phyloP scores from a whole-genome alignment of 2,888 invertebrate genomes.

The Oxytorus armatus region DNA sequence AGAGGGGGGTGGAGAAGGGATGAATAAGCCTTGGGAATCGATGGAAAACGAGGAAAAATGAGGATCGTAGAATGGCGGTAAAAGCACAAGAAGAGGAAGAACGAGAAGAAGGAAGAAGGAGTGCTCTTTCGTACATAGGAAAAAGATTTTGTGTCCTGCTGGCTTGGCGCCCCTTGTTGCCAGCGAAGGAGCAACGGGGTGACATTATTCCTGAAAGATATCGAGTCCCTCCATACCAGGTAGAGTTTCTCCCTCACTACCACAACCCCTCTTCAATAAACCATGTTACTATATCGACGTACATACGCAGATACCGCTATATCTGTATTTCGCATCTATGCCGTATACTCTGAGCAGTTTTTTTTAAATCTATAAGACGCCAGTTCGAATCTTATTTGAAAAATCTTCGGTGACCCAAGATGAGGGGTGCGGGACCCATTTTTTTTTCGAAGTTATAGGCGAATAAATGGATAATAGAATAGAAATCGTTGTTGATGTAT shows the following conservation, averaged over 20 bases:
- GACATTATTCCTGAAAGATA: slow-evolving; percentile 66
- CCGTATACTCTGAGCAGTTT: slow-evolving; percentile 4
- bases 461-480: slow-evolving; percentile 19
- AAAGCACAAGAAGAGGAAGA: slow-evolving; percentile 36
- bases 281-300: slow-evolving; percentile 1
- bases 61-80: slow-evolving; percentile 24
- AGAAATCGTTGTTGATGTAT: neutral
- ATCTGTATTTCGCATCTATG: slow-evolving; percentile 39
- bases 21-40: slow-evolving; percentile 52
- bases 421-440: neutral
- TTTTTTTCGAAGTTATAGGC: neutral
- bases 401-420: slow-evolving; percentile 9
- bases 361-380: slow-evolving; percentile 24
- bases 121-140: slow-evolving; percentile 45
- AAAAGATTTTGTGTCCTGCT: slow-evolving; percentile 61
- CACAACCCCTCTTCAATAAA: slow-evolving; percentile 36
- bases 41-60: slow-evolving; percentile 47
- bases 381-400: slow-evolving; percentile 37
- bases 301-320: slow-evolving; percentile 12
- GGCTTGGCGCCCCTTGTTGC: slow-evolving; percentile 49
- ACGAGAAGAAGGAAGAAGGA: slow-evolving; percentile 22
- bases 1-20: slow-evolving; percentile 14
- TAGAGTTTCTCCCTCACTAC: slow-evolving; percentile 3
- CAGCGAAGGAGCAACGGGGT: slow-evolving; percentile 40
- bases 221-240: slow-evolving; percentile 42